Evolutionary conservation across 2,888 invertebrate genomes (phyloP).

Genomic region (Oeneis ivallda): DNA sequence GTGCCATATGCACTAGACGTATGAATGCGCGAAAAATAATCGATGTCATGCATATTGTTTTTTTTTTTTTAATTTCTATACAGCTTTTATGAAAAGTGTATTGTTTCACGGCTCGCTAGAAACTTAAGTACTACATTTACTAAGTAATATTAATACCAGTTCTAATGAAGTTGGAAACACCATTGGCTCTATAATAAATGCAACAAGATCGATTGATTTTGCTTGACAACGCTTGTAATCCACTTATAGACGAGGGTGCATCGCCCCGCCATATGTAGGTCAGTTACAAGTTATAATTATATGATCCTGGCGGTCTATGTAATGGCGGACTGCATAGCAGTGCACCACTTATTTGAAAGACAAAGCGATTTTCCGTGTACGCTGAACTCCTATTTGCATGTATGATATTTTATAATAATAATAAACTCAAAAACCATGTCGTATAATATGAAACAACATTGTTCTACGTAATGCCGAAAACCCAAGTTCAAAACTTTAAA

Average conservation of each 20-base stretch:
- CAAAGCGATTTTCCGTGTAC: constrained; percentile 27
- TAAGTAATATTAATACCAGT: background rate
- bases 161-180: background rate
- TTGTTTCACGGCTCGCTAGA: too few species aligned
- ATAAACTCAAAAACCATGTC: too few species aligned
- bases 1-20: too few species aligned
- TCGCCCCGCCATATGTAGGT: constrained; percentile 67
- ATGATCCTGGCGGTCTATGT: constrained; percentile 42
- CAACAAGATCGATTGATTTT: constrained; percentile 38
- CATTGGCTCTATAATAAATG: constrained; percentile 24
- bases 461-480: too few species aligned
- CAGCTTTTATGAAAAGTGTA: too few species aligned
- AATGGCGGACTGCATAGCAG: constrained; percentile 20
- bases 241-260: constrained; percentile 63
- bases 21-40: too few species aligned
- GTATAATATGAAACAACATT: too few species aligned
- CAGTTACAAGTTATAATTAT: constrained; percentile 52
- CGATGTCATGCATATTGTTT: too few species aligned
- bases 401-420: background rate
- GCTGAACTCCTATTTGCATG: constrained; percentile 7
- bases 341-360: constrained; percentile 19
- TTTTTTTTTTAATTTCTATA: too few species aligned
- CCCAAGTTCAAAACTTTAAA: too few species aligned
- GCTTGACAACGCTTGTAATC: constrained; percentile 51
- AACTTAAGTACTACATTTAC: background rate